A percentile compares a stretch with the other conserved stretches of the same genome.
phyloP scores from a whole-genome alignment of 2,113 vertebrate species.

The Burhinus oedicnemus region DNA sequence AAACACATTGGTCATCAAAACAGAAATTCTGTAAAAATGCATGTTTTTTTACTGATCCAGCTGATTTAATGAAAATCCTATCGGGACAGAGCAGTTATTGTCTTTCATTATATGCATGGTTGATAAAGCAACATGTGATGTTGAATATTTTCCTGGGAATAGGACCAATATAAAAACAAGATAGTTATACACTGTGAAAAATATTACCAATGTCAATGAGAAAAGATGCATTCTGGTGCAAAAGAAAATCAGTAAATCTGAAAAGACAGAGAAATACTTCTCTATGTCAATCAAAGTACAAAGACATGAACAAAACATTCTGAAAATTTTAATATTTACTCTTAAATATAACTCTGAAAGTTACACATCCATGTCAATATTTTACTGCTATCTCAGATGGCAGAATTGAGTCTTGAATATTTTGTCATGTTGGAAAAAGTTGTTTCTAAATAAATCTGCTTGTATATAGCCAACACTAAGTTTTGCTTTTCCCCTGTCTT shows the following conservation, averaged over 20 bases:
- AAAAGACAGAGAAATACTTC: not conserved
- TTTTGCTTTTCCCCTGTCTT: not conserved
- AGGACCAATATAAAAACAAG: not conserved
- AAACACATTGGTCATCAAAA: not conserved
- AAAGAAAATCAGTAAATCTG: not conserved
- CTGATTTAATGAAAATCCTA: not conserved
- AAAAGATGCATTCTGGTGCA: not conserved
- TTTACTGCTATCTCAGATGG: not conserved
- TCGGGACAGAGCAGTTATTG: conserved; percentile 6
- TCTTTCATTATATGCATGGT: not conserved
- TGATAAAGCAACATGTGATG: not conserved
- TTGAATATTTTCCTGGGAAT: not conserved
- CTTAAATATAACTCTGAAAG: not conserved
- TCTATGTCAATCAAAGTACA: not conserved
- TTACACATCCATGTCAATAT: not conserved
- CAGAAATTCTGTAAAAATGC: not conserved
- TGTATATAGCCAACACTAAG: not conserved
- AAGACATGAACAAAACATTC: not conserved
- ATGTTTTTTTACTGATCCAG: not conserved
- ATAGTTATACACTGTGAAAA: not conserved
- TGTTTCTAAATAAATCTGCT: not conserved
- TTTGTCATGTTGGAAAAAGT: not conserved
- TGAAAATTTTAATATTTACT: not conserved
- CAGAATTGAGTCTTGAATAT: not conserved
- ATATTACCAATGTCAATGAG: not conserved